Conservation (phyloP, 2,797 vertebrate species). For the Limnodromus scolopaceus region DNA sequence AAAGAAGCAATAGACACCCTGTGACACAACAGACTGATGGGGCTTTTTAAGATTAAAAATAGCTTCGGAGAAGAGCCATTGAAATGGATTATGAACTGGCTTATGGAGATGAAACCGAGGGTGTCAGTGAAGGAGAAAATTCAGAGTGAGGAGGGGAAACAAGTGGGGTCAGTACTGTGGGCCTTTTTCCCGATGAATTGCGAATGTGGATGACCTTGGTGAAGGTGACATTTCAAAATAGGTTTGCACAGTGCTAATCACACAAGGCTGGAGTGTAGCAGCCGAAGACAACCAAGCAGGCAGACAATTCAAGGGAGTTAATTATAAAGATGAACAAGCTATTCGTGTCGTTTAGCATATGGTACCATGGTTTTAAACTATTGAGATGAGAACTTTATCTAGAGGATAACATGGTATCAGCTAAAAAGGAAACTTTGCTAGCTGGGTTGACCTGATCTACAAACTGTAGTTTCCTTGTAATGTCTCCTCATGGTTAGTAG, state of each 20-base stretch:
- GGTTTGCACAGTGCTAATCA: neutral
- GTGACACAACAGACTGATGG: constrained; percentile 31
- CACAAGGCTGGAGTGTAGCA: neutral
- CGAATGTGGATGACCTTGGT: neutral
- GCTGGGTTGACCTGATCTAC: neutral
- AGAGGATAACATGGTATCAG: neutral
- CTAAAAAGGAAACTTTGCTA: neutral
- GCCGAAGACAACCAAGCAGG: neutral
- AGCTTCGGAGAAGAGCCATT: constrained; percentile 60
- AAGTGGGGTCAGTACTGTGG: neutral
- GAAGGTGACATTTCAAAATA: constrained; percentile 14
- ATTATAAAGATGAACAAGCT: constrained; percentile 11
- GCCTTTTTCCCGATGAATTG: neutral
- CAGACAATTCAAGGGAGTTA: neutral
- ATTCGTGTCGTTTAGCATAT: neutral
- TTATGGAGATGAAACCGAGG: constrained; percentile 6
- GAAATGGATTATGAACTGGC: constrained; percentile 61
- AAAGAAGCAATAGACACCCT: constrained; percentile 20
- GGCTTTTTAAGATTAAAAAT: constrained; percentile 69
- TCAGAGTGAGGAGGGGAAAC: neutral
- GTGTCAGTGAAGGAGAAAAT: constrained; percentile 6
- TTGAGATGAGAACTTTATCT: neutral
- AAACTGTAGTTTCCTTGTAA: neutral
- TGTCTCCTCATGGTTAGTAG: neutral
- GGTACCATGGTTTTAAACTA: neutral